Base-by-base conservation (phyloP, 2,888 invertebrate genomes). In the Rhagonycha lutea region DNA sequence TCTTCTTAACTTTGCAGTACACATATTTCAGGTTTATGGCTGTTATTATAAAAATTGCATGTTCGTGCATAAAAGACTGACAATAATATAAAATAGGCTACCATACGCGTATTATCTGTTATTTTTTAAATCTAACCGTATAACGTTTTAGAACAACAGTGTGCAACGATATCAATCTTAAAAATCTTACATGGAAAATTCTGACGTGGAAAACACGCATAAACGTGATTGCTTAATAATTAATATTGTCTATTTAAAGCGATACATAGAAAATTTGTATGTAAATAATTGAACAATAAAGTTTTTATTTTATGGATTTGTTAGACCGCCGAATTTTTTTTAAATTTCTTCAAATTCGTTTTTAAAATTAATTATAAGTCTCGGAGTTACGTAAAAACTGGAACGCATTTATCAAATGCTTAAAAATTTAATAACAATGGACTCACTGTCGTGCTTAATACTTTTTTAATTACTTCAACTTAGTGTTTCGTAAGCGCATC, bases 151-250 rank as follows among this genome's bases (percentile, higher is more conserved):
- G 47, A 47, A 47, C 47, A 47, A 47, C 47, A 47, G 47, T 65
- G 63, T 65, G 61, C 62, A 60, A 63, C 29, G 62, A 32, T 72
- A 76, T 76, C 76, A 68, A 70, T 70, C 73, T 76, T 68, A 70
- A 79, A 79, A 78, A 81, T 81, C 81, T 80, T 77, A 74, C 81
- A 81, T 79, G 81, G 78, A 80, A 80, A 76, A 73, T 65, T 78
- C 76, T 77, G 75, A 79, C 79, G 79, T 77, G 71, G 76, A 77
- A 77, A 74, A 78, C 81, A 81, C 80, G 80, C 81, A 79, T 78
- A 77, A 78, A 81, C 76, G 80, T 81, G 81, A 81, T 81, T 81
- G 79, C 78, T 75, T 62, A 75, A 68, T 74, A 79, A 76, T 76
- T 76, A 70, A 65, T 67, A 63, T 26, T 14, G 60, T 74, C 70